Percentiles rank a stretch among this genome's conserved stretches.
phyloP scores from a whole-genome alignment of 2,888 invertebrate species.

The Drepanosiphum platanoidis region DNA sequence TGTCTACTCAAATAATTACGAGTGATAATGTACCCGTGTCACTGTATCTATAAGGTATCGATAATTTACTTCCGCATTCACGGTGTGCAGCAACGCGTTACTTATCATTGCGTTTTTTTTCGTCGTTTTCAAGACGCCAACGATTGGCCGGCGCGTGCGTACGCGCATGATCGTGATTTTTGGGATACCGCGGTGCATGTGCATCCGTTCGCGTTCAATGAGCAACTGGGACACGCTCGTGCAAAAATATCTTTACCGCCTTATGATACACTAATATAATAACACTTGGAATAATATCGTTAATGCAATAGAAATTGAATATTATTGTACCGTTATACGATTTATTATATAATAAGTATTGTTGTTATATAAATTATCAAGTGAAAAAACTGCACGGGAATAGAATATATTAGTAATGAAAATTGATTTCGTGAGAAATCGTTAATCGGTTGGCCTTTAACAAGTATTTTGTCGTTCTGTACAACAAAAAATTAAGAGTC shows the following conservation, averaged over 20 bases:
- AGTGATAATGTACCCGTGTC: too few species aligned
- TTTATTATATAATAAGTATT: not conserved
- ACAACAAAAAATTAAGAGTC: too few species aligned
- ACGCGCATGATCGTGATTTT: not conserved
- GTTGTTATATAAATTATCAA: too few species aligned
- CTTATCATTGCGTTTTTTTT: conserved; percentile 29
- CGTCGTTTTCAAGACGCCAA: not conserved
- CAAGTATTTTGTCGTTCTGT: too few species aligned
- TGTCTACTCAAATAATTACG: too few species aligned
- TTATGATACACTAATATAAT: not conserved
- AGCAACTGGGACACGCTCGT: not conserved
- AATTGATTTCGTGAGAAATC: too few species aligned
- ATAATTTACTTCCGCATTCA: conserved; percentile 38
- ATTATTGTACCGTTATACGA: not conserved
- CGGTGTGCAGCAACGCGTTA: conserved; percentile 26
- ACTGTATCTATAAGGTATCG: too few species aligned
- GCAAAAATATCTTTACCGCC: not conserved
- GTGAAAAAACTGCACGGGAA: too few species aligned
- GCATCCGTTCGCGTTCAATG: not conserved
- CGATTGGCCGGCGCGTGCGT: not conserved
- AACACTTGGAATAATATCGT: not conserved
- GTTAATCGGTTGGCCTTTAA: too few species aligned
- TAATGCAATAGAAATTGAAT: not conserved
- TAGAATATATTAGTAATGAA: too few species aligned
- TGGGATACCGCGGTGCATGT: not conserved